Percentiles rank a stretch among this genome's conserved stretches.
These are phyloP conservation scores for Ptychodera flava DNA, from an alignment of 35 echinoderm and acorn worm species.

Conservation along the genomic window DNA sequence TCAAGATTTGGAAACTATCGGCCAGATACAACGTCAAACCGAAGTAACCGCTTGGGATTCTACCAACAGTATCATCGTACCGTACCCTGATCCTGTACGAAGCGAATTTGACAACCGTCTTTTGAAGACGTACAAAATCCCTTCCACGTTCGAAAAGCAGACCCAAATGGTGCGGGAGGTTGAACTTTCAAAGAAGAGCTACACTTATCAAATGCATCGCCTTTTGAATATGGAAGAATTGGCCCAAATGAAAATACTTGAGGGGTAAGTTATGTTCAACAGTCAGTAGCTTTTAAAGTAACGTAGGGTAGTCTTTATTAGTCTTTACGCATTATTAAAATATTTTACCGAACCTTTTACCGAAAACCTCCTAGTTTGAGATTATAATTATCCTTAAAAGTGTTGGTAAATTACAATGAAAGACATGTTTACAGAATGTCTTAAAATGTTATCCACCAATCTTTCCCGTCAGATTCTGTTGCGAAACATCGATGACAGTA, in stretches of 20 bases:
- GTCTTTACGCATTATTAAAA: too few species aligned
- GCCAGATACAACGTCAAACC: constrained; percentile 17
- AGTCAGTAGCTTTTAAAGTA: too few species aligned
- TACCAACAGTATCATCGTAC: constrained; percentile 44
- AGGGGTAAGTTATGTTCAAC: not conserved
- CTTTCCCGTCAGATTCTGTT: constrained; percentile 47
- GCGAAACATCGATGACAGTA: constrained; percentile 15
- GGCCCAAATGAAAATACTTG: not conserved
- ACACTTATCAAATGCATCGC: not conserved
- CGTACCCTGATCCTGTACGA: not conserved
- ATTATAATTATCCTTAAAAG: too few species aligned
- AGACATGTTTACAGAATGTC: too few species aligned
- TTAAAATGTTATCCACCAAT: too few species aligned
- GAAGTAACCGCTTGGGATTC: constrained; percentile 51
- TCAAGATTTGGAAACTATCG: constrained; percentile 19
- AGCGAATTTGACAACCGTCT: not conserved
- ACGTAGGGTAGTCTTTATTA: too few species aligned
- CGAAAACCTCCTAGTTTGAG: too few species aligned
- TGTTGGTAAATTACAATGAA: too few species aligned
- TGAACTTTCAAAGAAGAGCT: not conserved
- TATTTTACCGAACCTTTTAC: too few species aligned
- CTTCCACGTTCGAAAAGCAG: not conserved
- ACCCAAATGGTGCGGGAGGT: not conserved
- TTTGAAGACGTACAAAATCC: not conserved
- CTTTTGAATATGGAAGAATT: not conserved